phyloP scores from a whole-genome alignment of 2,888 invertebrate genomes.

The Mythimna vitellina region DNA sequence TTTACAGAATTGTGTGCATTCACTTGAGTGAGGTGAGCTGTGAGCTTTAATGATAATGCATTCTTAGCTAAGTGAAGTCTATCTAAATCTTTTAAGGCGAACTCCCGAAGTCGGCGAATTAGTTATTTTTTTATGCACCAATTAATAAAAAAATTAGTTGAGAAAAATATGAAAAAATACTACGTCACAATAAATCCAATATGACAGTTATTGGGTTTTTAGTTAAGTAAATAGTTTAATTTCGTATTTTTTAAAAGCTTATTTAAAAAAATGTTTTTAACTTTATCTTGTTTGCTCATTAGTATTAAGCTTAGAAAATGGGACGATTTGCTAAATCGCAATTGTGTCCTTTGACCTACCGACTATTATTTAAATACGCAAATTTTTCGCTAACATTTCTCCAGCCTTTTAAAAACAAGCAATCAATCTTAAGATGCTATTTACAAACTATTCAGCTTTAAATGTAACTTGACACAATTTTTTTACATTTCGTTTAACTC shows the following conservation, averaged over 20 bases:
- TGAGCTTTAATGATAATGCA: not conserved
- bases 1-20: not conserved
- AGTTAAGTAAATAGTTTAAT: too few relatives aligned
- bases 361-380: not conserved
- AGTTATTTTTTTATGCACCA: too few relatives aligned
- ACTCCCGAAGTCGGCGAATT: too few relatives aligned
- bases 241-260: too few relatives aligned
- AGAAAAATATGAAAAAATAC: too few relatives aligned
- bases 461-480: constrained; percentile 6
- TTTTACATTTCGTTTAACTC: constrained; percentile 10
- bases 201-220: too few relatives aligned
- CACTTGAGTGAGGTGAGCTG: not conserved
- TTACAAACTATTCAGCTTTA: not conserved
- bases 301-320: not conserved
- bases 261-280: too few relatives aligned
- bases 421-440: not conserved
- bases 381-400: not conserved
- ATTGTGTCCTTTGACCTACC: not conserved
- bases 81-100: too few relatives aligned
- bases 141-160: too few relatives aligned
- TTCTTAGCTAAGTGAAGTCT: too few relatives aligned
- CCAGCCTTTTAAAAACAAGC: not conserved
- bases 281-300: not conserved
- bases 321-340: not conserved
- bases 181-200: too few relatives aligned